Conservation (phyloP, 2,888 invertebrate species). For the Amorpha juglandis region DNA sequence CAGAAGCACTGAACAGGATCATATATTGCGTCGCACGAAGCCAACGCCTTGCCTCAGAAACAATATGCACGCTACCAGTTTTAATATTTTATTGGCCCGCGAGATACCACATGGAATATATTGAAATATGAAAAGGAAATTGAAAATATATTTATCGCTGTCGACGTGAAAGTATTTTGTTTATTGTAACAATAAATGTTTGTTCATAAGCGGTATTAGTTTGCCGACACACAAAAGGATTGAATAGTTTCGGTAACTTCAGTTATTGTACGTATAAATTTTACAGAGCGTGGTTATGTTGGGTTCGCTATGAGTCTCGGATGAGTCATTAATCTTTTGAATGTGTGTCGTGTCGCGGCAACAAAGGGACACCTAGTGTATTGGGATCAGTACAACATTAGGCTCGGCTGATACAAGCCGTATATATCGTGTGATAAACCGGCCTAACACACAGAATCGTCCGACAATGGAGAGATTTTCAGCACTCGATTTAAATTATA, state of each 20-base stretch:
- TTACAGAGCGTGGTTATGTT: not conserved
- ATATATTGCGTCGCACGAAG: constrained; percentile 42
- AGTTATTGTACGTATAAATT: constrained; percentile 9
- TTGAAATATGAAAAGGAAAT: constrained; percentile 53
- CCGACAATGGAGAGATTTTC: constrained; percentile 17
- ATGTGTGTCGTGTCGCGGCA: constrained; percentile 23
- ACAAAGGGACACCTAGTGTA: constrained; percentile 27
- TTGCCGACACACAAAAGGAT: constrained; percentile 3
- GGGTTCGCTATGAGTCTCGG: constrained; percentile 24
- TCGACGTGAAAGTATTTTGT: constrained; percentile 40
- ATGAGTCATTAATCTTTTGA: constrained; percentile 28
- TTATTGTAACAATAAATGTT: constrained; percentile 9
- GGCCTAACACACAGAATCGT: constrained; percentile 12
- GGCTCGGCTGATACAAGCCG: constrained; percentile 25
- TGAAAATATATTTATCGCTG: constrained; percentile 46
- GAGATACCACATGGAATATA: constrained; percentile 50
- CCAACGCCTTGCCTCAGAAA: constrained; percentile 40
- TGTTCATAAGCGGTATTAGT: not conserved
- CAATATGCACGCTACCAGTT: constrained; percentile 54
- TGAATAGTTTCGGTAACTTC: constrained; percentile 16
- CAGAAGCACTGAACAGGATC: constrained; percentile 31
- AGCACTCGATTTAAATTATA: constrained; percentile 21
- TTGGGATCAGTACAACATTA: constrained; percentile 26
- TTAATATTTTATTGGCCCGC: constrained; percentile 57
- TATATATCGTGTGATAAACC: constrained; percentile 23